Conservation (phyloP, 2,797 vertebrate species). For the Sebastes wilsoni region DNA sequence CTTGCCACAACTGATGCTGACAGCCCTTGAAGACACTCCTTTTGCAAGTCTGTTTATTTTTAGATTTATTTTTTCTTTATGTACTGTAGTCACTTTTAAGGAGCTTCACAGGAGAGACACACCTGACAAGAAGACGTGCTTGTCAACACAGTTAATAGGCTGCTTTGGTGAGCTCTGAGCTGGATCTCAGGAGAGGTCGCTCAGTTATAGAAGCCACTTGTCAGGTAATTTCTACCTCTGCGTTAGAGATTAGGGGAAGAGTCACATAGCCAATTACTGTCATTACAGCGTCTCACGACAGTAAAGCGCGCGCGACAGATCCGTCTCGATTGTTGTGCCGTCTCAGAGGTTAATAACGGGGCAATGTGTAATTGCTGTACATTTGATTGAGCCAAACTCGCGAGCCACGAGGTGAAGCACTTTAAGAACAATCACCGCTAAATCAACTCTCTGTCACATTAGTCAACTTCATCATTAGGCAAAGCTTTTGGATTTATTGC, state of each 20-base stretch:
- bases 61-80: constrained; percentile 28
- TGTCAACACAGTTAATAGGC: constrained; percentile 63
- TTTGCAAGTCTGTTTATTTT: constrained; percentile 65
- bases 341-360: constrained; percentile 60
- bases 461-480: constrained; percentile 12
- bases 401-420: constrained; percentile 21
- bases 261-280: constrained; percentile 68
- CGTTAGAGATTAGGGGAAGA: constrained; percentile 60
- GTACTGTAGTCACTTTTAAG: constrained; percentile 44
- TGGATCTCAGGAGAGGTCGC: constrained; percentile 57
- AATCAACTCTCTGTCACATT: constrained; percentile 20
- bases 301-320: constrained; percentile 40
- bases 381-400: constrained; percentile 41
- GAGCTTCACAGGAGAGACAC: too few relatives aligned
- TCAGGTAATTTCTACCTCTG: constrained; percentile 70
- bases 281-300: constrained; percentile 59
- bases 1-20: constrained; percentile 45
- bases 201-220: constrained; percentile 51
- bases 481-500: constrained; percentile 8
- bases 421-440: constrained; percentile 37
- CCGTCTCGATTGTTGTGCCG: constrained; percentile 35
- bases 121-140: constrained; percentile 58
- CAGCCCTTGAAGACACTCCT: constrained; percentile 44
- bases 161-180: constrained; percentile 34
- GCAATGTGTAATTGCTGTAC: constrained; percentile 34